Evolutionary conservation across 2,113 vertebrate species (phyloP).

Genomic region (Turdus rufiventris): DNA sequence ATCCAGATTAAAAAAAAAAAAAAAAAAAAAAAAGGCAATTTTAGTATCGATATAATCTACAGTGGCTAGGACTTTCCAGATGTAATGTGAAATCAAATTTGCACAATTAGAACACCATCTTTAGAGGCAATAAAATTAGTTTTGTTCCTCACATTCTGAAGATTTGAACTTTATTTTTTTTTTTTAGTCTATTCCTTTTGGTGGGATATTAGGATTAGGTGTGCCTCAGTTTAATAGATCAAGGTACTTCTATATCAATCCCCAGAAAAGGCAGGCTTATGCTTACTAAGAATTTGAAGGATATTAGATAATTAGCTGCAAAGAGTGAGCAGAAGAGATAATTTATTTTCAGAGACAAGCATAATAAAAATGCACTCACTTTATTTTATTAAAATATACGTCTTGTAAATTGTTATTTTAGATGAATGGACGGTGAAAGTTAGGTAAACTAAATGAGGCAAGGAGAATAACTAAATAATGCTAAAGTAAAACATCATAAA

Average conservation of each 20-base stretch:
- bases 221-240: not conserved
- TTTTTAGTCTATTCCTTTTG: not conserved
- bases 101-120: not conserved
- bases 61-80: not conserved
- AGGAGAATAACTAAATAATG: not conserved
- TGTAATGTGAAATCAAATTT: not conserved
- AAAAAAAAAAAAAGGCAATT: not conserved
- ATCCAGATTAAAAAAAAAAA: conserved; percentile 43
- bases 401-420: not conserved
- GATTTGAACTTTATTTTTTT: not conserved
- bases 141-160: not conserved
- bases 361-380: not conserved
- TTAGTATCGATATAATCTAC: not conserved
- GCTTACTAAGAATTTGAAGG: not conserved
- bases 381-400: not conserved
- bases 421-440: not conserved
- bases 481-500: not conserved
- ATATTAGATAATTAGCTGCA: not conserved
- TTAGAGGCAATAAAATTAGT: not conserved
- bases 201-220: not conserved
- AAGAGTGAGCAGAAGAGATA: not conserved
- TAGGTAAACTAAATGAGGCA: not conserved
- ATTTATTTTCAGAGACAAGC: not conserved
- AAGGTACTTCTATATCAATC: not conserved
- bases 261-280: not conserved